phyloP scores from a whole-genome alignment of 2,113 vertebrate genomes.

The Bos taurus region DNA sequence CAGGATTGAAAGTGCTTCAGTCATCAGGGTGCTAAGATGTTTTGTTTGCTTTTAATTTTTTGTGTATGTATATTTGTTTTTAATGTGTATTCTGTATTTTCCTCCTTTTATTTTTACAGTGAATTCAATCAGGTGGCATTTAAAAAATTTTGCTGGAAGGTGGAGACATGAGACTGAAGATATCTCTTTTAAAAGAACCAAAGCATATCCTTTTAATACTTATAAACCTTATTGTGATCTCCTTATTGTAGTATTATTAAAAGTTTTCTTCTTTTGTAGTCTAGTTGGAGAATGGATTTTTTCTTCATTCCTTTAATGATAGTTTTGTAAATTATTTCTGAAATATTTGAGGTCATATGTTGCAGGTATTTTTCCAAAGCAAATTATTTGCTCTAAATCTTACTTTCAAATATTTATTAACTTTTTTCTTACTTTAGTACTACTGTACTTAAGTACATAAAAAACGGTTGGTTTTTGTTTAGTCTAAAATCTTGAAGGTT shows the following conservation, averaged over 20 bases:
- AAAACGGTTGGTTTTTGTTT: constrained; percentile 21
- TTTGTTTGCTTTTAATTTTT: constrained; percentile 1
- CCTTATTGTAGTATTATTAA: neutral
- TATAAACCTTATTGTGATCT: neutral
- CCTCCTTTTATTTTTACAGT: constrained; percentile 56
- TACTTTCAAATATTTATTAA: constrained; percentile 14
- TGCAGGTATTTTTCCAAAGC: constrained; percentile 38
- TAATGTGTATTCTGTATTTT: neutral
- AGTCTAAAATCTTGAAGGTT: neutral
- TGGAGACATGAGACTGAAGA: constrained; percentile 92
- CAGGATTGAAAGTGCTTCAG: neutral
- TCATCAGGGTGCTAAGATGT: neutral
- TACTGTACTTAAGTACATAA: constrained; percentile 10
- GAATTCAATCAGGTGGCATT: constrained; percentile 16
- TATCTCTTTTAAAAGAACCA: constrained; percentile 93
- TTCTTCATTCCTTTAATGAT: neutral
- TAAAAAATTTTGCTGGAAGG: constrained; percentile 13
- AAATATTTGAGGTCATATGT: constrained; percentile 45
- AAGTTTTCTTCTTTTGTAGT: constrained; percentile 16
- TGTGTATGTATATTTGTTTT: neutral
- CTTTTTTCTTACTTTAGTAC: constrained; percentile 35
- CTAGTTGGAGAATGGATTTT: neutral
- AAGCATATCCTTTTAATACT: constrained; percentile 95
- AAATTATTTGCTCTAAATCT: constrained; percentile 42
- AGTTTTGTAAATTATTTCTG: neutral